Evolutionary conservation across 2,888 invertebrate species (phyloP), one percentile per base, ranked within the genome.

Genomic region (Limnephilus marmoratus): DNA sequence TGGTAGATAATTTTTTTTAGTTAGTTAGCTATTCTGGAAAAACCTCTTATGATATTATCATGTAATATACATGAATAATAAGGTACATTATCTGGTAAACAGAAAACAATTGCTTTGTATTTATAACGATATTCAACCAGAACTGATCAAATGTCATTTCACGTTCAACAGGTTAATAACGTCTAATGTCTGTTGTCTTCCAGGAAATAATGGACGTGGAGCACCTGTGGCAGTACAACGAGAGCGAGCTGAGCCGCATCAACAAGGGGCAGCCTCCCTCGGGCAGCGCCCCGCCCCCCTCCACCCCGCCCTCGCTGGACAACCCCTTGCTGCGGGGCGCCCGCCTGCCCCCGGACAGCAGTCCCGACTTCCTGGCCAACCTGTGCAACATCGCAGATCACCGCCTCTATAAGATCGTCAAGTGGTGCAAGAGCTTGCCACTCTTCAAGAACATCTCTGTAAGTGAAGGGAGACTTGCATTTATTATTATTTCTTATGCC

Each of bases 351-450:
- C 96, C 96, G 7, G 97, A 97, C 95, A 97, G 97, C 90, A 97
- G 97, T 95, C 98, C 98, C 0, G 98, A 98, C 96, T 97, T 98
- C 95, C 97, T 99, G 90, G 98, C 98, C 2, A 98, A 98, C 95
- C 96, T 99, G 94, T 99, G 98, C 96, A 98, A 98, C 95, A 99
- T 99, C 93, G 99, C 99, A 86, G 99, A 99, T 95, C 98, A 99
- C 95, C 97, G 99, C 88, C 97, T 99, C 31, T 99, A 99, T 95
- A 99, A 99, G 96, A 99, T 99, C 94, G 99, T 99, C 93, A 99
- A 99, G 95, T 99, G 99, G 99, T 99, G 99, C 96, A 98, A 99
- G 95, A 99, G 99, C 95, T 96, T 99, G 95, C 99, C 99, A 29
- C 97, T 99, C 45, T 99, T 99, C 95, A 99, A 99, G 95, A 98